Evolutionary conservation across 2,888 invertebrate species (phyloP), one percentile per base, ranked within the genome.

Genomic region (Ectobius pallidus): DNA sequence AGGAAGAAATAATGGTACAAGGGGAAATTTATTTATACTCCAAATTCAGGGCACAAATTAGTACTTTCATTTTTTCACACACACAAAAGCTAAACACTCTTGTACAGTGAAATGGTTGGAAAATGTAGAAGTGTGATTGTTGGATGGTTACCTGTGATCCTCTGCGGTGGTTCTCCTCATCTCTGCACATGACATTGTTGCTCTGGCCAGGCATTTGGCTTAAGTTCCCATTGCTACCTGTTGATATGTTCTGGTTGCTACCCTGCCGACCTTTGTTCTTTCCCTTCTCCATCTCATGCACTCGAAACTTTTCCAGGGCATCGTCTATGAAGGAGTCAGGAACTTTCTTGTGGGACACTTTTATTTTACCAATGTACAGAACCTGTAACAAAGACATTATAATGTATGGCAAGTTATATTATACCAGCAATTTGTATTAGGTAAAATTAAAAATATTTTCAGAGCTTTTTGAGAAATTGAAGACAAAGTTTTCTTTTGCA

Each of bases 301-400:
- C 88, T 75, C 90, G 89, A 79, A 97, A 94, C 82, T 94, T 95
- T 73, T 90, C 88, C 72, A 97, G 84, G 1, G 96, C 94, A 81
- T 96, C 96, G 80, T 97, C 97, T 77, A 97, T 95, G 78, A 97
- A 91, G 0, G 92, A 89, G 77, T 94, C 93, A 0, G 95, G 93
- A 0, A 95, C 92, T 81, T 94, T 95, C 79, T 93, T 90, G 80
- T 93, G 92, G 46, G 94, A 92, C 77, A 96, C 93, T 77, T 93
- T 90, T 63, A 96, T 95, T 84, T 95, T 95, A 0, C 97, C 97
- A 63, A 97, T 91, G 82, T 97, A 97, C 76, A 96, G 85, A 2
- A 95, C 94, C 91, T 94, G 81, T 2, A 30, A 58, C 16, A 52
- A 6, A 52, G 11, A 52, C 18, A n/a, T 16, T 3, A 44, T 7